Conservation (phyloP, 2,797 vertebrate genomes). For the Periophthalmus magnuspinnatus region DNA sequence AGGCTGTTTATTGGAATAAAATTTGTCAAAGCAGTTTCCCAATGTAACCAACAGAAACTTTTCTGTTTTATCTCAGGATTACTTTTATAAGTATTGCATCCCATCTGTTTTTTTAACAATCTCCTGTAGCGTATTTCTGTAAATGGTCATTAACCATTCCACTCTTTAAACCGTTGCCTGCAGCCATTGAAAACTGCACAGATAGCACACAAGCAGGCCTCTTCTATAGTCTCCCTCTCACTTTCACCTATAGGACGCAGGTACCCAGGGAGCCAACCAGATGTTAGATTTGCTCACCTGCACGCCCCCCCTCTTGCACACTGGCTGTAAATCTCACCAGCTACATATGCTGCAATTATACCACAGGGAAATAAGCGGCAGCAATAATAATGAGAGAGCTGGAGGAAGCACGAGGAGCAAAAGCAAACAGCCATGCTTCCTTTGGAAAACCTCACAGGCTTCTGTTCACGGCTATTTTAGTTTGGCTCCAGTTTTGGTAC, state of each 20-base stretch:
- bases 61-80: conserved; percentile 24
- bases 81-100: conserved; percentile 33
- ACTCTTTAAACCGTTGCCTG: conserved; percentile 53
- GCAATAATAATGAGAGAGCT: conserved; percentile 69
- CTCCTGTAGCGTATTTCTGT: conserved; percentile 39
- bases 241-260: conserved; percentile 65
- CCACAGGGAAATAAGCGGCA: conserved; percentile 73
- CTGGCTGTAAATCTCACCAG: conserved; percentile 72
- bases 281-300: conserved; percentile 78
- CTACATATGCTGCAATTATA: conserved; percentile 74
- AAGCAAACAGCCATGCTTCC: conserved; percentile 61
- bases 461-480: conserved; percentile 26
- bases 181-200: conserved; percentile 60
- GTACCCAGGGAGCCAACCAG: conserved; percentile 73
- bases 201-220: conserved; percentile 62
- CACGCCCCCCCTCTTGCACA: conserved; percentile 64
- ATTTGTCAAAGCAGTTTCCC: not conserved
- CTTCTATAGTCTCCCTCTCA: conserved; percentile 63
- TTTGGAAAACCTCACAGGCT: conserved; percentile 49
- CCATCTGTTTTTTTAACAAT: conserved; percentile 63
- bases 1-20: not conserved
- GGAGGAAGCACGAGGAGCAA: conserved; percentile 58
- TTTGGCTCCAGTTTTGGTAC: conserved; percentile 4
- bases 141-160: conserved; percentile 59
- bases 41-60: conserved; percentile 7